A percentile compares a stretch with the other conserved stretches of the same genome.
Conservation (phyloP, 2,797 vertebrate genomes). For the Sciurus vulgaris region DNA sequence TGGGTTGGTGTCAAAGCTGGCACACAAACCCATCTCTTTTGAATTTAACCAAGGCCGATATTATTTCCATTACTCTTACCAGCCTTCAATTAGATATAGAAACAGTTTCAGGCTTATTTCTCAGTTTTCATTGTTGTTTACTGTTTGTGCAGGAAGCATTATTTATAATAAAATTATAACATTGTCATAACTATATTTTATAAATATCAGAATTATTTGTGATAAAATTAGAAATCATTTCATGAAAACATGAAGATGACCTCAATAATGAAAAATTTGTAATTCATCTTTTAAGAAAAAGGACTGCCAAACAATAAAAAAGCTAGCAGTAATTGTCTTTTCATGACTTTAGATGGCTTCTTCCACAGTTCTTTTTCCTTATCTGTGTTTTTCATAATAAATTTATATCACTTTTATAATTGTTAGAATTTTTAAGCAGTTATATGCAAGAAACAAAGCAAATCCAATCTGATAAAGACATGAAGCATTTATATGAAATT, state of each 20-base stretch:
- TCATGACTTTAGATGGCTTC: background rate
- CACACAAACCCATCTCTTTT: constrained; percentile 7
- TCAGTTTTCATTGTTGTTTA: constrained; percentile 26
- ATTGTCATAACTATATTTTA: background rate
- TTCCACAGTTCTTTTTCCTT: background rate
- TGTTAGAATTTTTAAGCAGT: constrained; percentile 46
- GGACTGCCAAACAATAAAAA: background rate
- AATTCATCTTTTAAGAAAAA: constrained; percentile 56
- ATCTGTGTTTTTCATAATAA: background rate
- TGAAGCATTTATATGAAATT: constrained; percentile 68
- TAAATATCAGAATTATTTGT: constrained; percentile 44
- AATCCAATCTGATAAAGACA: constrained; percentile 58
- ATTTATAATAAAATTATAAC: constrained; percentile 12
- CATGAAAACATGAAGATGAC: background rate
- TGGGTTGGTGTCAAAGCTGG: background rate
- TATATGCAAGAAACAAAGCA: constrained; percentile 36
- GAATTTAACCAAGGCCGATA: background rate
- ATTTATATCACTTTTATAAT: constrained; percentile 8
- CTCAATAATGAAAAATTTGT: constrained; percentile 2
- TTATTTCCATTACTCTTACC: constrained; percentile 3
- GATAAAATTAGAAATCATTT: constrained; percentile 40
- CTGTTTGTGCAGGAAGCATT: background rate
- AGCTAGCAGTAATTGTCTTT: constrained; percentile 32
- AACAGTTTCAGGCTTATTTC: constrained; percentile 42
- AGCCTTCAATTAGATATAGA: background rate